A percentile compares a stretch with the other conserved stretches of the same genome.
phyloP scores from a whole-genome alignment of 2,888 invertebrate genomes.

The Sphaerophoria rueppellii region DNA sequence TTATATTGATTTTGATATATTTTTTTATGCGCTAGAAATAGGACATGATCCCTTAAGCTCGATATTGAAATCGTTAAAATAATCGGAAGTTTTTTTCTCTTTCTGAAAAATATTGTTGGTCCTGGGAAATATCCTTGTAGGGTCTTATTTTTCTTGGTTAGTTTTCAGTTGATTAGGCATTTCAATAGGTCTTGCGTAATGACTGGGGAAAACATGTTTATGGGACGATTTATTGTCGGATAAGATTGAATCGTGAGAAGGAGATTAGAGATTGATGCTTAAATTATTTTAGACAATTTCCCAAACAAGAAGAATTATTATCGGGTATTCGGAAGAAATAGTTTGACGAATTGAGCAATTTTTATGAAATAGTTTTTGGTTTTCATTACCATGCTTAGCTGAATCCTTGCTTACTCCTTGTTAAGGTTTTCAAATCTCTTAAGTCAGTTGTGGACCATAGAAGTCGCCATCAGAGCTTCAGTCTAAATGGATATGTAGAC shows the following conservation, averaged over 20 bases:
- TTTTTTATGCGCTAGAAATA: conserved; percentile 40
- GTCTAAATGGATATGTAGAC: no score
- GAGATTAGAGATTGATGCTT: not conserved
- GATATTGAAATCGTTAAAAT: conserved; percentile 66
- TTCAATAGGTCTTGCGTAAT: conserved; percentile 3
- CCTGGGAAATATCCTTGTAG: conserved; percentile 12
- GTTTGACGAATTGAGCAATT: no score
- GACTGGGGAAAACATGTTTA: conserved; percentile 3
- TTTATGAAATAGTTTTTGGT: no score
- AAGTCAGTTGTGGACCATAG: no score
- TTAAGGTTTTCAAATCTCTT: no score
- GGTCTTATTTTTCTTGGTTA: not conserved
- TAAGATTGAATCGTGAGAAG: conserved; percentile 1
- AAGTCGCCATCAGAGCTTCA: no score
- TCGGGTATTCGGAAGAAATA: no score
- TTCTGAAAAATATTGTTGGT: not conserved
- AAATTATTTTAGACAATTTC: not conserved
- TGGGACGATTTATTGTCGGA: conserved; percentile 5
- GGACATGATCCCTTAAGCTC: conserved; percentile 70
- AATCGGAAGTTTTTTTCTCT: conserved; percentile 42
- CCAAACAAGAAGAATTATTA: not conserved
- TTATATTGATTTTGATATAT: conserved; percentile 55
- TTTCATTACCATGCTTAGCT: no score
- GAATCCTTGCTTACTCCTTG: no score
- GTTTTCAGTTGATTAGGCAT: conserved; percentile 48